These are phyloP conservation scores for Drosophila affinis DNA, from an alignment of 2,888 invertebrate species.

Conservation along the genomic window DNA sequence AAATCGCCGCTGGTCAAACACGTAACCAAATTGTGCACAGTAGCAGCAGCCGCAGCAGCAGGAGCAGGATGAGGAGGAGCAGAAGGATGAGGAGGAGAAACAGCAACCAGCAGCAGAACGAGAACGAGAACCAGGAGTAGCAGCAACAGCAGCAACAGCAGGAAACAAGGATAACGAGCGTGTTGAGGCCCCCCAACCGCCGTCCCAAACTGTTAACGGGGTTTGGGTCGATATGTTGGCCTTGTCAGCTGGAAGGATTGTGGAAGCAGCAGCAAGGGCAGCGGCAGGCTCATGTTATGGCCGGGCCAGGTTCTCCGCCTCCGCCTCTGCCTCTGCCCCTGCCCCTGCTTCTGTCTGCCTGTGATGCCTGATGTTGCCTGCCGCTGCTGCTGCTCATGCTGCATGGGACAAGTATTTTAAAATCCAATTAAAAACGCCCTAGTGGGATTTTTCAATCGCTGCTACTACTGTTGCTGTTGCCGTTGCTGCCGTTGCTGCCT, in stretches of 20 bases:
- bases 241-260: slow-evolving; percentile 29
- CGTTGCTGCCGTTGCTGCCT: slow-evolving; percentile 6
- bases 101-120: slow-evolving; percentile 4
- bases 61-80: slow-evolving; percentile 11
- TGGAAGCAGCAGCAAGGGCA: slow-evolving; percentile 2
- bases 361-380: slow-evolving; percentile 45
- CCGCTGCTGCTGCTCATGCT: slow-evolving; percentile 40
- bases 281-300: slow-evolving; percentile 56
- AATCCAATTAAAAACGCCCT: slow-evolving; percentile 84
- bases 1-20: slow-evolving; percentile 79
- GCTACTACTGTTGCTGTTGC: slow-evolving; percentile 38
- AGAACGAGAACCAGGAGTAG: slow-evolving; percentile 22
- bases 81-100: slow-evolving; percentile 4
- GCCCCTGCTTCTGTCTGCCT: slow-evolving; percentile 38
- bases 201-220: slow-evolving; percentile 27
- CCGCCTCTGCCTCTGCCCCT: slow-evolving; percentile 20
- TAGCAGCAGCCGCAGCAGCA: slow-evolving; percentile 30
- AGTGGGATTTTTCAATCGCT: slow-evolving; percentile 82
- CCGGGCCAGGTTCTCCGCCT: slow-evolving; percentile 41
- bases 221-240: slow-evolving; percentile 48
- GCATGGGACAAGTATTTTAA: slow-evolving; percentile 83
- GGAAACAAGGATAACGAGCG: slow-evolving; percentile 80
- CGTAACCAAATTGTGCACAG: slow-evolving; percentile 77
- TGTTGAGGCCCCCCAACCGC: slow-evolving; percentile 71
- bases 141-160: slow-evolving; percentile 54